phyloP scores from a whole-genome alignment of 2,888 invertebrate species.

The Vesta saturnalis region DNA sequence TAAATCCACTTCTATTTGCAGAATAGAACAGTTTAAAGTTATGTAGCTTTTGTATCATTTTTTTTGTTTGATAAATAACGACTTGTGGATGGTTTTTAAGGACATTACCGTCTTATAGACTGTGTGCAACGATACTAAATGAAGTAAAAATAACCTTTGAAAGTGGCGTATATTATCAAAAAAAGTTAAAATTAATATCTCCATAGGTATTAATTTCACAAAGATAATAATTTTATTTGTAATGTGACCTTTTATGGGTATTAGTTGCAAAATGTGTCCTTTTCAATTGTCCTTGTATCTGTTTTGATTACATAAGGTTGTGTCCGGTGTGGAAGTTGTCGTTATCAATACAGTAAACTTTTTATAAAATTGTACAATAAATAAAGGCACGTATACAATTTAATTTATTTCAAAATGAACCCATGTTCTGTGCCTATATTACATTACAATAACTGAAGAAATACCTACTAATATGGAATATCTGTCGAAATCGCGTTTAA shows the following conservation, averaged over 20 bases:
- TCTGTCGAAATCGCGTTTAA: slow-evolving; percentile 35
- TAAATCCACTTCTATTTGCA: too few species aligned
- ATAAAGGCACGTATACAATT: not conserved
- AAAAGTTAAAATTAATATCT: not conserved
- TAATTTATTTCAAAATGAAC: slow-evolving; percentile 1
- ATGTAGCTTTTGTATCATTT: too few species aligned
- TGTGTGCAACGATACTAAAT: too few species aligned
- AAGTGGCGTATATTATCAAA: not conserved
- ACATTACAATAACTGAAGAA: not conserved
- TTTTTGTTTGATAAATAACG: too few species aligned
- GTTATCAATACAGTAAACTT: not conserved
- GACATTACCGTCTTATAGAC: too few species aligned
- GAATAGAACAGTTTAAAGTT: too few species aligned
- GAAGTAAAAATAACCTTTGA: too few species aligned
- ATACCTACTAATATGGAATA: slow-evolving; percentile 21
- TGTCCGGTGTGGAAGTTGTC: slow-evolving; percentile 20
- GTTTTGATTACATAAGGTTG: slow-evolving; percentile 28
- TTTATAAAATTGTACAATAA: slow-evolving; percentile 5
- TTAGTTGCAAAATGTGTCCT: slow-evolving; percentile 34
- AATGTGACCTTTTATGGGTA: slow-evolving; percentile 30
- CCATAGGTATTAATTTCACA: not conserved
- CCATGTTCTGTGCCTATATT: not conserved
- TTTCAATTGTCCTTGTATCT: slow-evolving; percentile 31
- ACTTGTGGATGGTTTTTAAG: too few species aligned
- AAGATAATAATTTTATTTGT: not conserved